Evolutionary conservation across 2,888 invertebrate genomes (phyloP).

Genomic region (Tipula vernalis): DNA sequence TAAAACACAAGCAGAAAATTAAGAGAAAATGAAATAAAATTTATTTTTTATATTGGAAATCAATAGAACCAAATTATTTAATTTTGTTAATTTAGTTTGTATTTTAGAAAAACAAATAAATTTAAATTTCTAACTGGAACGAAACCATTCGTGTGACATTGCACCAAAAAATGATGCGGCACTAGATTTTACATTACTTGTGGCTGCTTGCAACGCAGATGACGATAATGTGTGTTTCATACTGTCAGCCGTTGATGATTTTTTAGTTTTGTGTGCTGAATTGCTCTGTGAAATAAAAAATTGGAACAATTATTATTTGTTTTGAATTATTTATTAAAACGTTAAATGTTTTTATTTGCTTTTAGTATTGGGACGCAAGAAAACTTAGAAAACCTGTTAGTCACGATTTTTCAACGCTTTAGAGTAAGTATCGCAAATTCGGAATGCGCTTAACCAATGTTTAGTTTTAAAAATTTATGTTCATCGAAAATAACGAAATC

Average conservation of each 20-base stretch:
- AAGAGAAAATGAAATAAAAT: not conserved
- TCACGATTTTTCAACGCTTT: no score
- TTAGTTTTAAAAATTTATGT: no score
- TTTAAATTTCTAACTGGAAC: slow-evolving; percentile 24
- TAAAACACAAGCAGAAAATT: not conserved
- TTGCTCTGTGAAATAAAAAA: not conserved
- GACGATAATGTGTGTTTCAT: not conserved
- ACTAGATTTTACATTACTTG: slow-evolving; percentile 44
- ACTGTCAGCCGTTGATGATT: not conserved
- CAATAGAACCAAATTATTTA: not conserved
- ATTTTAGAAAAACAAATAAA: no score
- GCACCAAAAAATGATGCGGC: slow-evolving; percentile 71
- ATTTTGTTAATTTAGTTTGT: not conserved
- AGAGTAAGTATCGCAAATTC: not conserved
- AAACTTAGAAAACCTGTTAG: not conserved
- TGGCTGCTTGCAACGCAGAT: not conserved
- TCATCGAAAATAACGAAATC: no score
- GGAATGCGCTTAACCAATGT: no score
- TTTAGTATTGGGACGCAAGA: not conserved
- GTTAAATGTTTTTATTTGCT: not conserved
- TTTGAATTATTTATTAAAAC: not conserved
- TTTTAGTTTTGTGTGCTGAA: not conserved
- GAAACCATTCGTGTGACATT: slow-evolving; percentile 75
- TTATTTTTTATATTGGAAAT: not conserved
- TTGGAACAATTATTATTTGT: not conserved